A percentile compares a stretch with the other conserved stretches of the same genome.
These are phyloP conservation scores for Eurytoma californica DNA, from an alignment of 2,888 invertebrate species.

Conservation along the genomic window DNA sequence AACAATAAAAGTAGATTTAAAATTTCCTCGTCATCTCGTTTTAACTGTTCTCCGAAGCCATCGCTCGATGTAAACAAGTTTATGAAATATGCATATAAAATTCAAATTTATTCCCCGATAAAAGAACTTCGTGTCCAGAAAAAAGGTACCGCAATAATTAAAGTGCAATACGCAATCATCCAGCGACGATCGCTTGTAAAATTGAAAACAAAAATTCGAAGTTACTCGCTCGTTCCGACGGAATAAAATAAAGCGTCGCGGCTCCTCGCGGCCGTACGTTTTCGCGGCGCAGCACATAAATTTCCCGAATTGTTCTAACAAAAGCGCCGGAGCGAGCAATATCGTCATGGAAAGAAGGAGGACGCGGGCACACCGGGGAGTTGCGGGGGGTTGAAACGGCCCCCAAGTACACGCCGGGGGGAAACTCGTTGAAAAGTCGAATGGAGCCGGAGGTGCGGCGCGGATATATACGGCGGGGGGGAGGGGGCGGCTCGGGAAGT, in stretches of 20 bases:
- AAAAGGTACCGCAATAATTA: too few relatives aligned
- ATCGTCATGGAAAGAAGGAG: slow-evolving; percentile 17
- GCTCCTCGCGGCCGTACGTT: too few relatives aligned
- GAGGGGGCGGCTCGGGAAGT: slow-evolving; percentile 31
- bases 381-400: not conserved
- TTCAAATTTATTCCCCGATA: too few relatives aligned
- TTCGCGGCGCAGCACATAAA: slow-evolving; percentile 18
- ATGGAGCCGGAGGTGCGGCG: slow-evolving; percentile 10
- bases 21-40: too few relatives aligned
- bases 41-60: too few relatives aligned
- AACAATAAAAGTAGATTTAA: too few relatives aligned
- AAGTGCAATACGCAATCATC: not conserved
- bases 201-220: not conserved
- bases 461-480: not conserved
- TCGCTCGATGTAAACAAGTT: too few relatives aligned
- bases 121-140: too few relatives aligned
- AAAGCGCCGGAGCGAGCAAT: slow-evolving; percentile 3
- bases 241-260: slow-evolving; percentile 6
- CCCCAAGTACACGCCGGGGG: not conserved
- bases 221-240: not conserved
- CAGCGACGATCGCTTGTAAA: not conserved
- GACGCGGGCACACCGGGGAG: not conserved
- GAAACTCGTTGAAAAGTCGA: slow-evolving; percentile 55
- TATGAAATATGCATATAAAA: too few relatives aligned
- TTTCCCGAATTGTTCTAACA: slow-evolving; percentile 33